Base-by-base conservation (phyloP, 2,888 invertebrate species). In the Troides aeacus region DNA sequence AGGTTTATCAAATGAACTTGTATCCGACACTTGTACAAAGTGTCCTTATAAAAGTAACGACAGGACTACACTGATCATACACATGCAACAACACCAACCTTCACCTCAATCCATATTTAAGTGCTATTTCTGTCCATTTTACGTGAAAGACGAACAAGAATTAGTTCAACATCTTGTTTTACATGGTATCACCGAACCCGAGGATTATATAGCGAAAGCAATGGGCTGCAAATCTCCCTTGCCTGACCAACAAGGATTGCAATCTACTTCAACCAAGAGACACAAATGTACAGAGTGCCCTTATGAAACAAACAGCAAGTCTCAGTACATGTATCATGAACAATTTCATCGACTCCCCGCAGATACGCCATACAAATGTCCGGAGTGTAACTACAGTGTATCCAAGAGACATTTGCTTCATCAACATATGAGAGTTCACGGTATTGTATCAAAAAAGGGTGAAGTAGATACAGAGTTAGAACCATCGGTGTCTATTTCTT, bases 261-360 rank as follows among this genome's bases (percentile, higher is more conserved):
- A 61, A 74, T 65, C 84, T 1, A 75, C 77, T 24, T 74, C 80
- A 15, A 88, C 88, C 5, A 96, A 96, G 79, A 94, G 96, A 72
- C 96, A 97, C 84, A 94, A 94, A 81, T 98, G 97, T 81, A 93
- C 94, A 7, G 94, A 95, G 68, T 97, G 97, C 84, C 97, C 97
- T 0, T 97, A 97, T 82, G 96, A 96, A 75, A 96, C 96, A 57
- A 97, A 97, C 81, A 96, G 96, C 83, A 97, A 96, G 84, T 96
- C 96, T 39, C 97, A 97, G 84, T 97, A 95, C 85, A 94, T 96
- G 81, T 97, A 97, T 82, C 97, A 97, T 81, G 96, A 96, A 80
- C 97, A 97, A 80, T 96, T 97, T 82, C 98, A 98, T 81, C 93
- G 95, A 21, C 81, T 88, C 57, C 95, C 95, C 0, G 93, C 95